Conservation (phyloP, 2,113 vertebrate genomes). For the Leucosticte australis region DNA sequence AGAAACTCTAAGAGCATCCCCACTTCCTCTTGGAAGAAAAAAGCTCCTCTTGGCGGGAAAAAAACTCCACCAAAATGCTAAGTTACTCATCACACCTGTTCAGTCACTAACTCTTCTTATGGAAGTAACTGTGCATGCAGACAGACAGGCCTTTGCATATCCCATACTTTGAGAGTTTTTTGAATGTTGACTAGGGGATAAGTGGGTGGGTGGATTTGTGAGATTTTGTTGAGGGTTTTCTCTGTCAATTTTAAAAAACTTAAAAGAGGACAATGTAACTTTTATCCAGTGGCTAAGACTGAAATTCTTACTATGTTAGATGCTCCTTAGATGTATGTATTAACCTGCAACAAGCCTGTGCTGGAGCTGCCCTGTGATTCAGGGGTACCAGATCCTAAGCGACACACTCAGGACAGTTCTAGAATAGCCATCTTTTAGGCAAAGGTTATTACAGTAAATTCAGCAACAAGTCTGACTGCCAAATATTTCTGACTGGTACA, state of each 20-base stretch:
- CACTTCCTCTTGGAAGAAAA: neutral
- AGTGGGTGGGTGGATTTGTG: neutral
- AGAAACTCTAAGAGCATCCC: neutral
- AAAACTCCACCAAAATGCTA: neutral
- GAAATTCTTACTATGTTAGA: neutral
- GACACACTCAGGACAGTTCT: neutral
- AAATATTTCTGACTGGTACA: neutral
- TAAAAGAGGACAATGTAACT: neutral
- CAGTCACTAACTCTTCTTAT: neutral
- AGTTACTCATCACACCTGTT: neutral
- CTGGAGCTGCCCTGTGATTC: neutral
- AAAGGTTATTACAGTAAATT: neutral
- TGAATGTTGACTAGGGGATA: neutral
- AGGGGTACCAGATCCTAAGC: neutral
- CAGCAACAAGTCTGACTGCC: neutral
- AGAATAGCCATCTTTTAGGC: neutral
- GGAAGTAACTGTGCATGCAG: neutral
- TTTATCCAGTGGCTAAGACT: neutral
- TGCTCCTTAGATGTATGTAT: rapidly evolving
- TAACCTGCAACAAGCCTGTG: neutral
- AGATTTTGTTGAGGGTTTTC: neutral
- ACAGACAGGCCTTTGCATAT: neutral
- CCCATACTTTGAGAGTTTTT: neutral
- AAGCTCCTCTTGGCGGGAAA: too few relatives aligned
- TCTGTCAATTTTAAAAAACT: neutral